A percentile compares a stretch with the other conserved stretches of the same genome.
Evolutionary conservation across 2,888 invertebrate species (phyloP).

Genomic region (Sphecodes monilicornis): DNA sequence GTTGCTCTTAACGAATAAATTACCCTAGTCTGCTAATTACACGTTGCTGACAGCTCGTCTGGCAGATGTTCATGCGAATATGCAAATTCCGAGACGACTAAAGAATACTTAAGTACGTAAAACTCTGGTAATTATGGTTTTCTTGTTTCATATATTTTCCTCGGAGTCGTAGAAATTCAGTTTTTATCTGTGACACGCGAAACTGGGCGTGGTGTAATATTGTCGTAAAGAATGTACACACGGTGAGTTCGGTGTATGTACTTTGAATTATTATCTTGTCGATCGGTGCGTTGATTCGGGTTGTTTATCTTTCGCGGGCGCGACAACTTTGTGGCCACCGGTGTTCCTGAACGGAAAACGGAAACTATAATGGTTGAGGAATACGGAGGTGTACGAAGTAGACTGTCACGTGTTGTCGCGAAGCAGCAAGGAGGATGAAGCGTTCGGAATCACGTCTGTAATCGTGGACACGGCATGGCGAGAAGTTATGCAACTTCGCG

Average conservation of each 20-base stretch:
- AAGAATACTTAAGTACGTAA: not conserved
- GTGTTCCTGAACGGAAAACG: not conserved
- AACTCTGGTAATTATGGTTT: not conserved
- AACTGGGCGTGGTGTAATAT: not conserved
- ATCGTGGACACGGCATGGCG: conserved; percentile 3
- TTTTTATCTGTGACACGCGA: not conserved
- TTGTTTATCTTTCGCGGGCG: not conserved
- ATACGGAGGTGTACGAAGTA: not conserved
- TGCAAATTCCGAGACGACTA: not conserved
- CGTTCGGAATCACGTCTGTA: not conserved
- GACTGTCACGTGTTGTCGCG: not conserved
- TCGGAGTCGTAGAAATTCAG: not conserved
- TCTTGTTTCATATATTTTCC: not conserved
- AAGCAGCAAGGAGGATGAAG: not conserved
- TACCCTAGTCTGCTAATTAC: not conserved
- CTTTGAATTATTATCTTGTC: not conserved
- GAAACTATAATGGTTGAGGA: not conserved
- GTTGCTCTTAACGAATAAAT: not conserved
- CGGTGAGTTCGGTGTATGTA: not conserved
- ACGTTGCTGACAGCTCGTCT: not conserved
- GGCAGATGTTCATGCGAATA: not conserved
- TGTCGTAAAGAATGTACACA: not conserved
- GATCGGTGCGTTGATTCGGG: not conserved
- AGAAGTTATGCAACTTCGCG: not conserved
- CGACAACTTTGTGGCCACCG: not conserved